Conservation (phyloP, 2,797 vertebrate species). For the Ciconia nigra region DNA sequence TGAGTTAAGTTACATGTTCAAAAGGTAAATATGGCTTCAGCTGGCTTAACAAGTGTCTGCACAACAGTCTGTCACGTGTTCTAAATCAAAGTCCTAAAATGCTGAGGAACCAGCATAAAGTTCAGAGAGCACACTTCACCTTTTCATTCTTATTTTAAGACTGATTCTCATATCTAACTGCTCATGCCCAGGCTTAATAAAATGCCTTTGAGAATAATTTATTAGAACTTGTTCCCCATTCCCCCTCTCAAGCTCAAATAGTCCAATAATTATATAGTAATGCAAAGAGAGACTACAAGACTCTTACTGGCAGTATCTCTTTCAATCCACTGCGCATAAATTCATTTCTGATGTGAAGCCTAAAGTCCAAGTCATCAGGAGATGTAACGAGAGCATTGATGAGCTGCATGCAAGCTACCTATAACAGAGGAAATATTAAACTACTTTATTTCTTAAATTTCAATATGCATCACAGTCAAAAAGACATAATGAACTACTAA, state of each 20-base stretch:
- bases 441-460: slow-evolving; percentile 9
- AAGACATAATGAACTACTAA: background rate
- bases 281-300: slow-evolving; percentile 60
- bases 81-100: background rate
- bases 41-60: background rate
- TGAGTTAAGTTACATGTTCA: background rate
- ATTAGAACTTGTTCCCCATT: slow-evolving; percentile 32
- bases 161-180: background rate
- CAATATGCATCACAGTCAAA: slow-evolving; percentile 9
- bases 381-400: slow-evolving; percentile 98
- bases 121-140: background rate
- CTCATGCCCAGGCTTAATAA: slow-evolving; percentile 9
- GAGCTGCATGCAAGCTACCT: slow-evolving; percentile 99
- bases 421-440: slow-evolving; percentile 39
- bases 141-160: slow-evolving; percentile 49
- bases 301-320: slow-evolving; percentile 92
- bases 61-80: background rate
- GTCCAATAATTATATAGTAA: slow-evolving; percentile 80
- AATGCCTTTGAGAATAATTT: slow-evolving; percentile 51
- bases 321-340: slow-evolving; percentile 97
- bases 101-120: background rate
- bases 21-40: background rate
- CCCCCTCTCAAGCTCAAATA: slow-evolving; percentile 40
- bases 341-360: slow-evolving; percentile 98
- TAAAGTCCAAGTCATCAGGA: slow-evolving; percentile 97